These are phyloP conservation scores for Odobenus rosmarus DNA, from an alignment of 2,113 vertebrate species.

Conservation along the genomic window DNA sequence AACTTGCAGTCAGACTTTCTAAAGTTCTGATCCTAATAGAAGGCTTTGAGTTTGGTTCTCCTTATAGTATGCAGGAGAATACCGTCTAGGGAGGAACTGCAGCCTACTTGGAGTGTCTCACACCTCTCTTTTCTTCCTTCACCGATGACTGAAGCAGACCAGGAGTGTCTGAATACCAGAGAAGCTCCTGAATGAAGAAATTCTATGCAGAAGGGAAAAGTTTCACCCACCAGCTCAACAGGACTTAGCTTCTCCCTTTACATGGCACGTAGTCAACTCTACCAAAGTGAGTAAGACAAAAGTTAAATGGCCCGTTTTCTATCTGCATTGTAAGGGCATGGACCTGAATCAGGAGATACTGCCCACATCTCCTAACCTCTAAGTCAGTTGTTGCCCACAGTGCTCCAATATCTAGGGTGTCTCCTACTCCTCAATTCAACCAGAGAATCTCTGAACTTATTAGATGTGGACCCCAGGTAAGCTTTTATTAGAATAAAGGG, in stretches of 20 bases:
- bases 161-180: neutral
- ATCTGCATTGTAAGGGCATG: neutral
- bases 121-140: neutral
- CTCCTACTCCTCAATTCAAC: neutral
- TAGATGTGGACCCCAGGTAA: neutral
- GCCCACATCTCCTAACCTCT: neutral
- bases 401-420: neutral
- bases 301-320: neutral
- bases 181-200: neutral
- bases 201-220: neutral
- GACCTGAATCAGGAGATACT: neutral
- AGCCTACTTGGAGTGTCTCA: neutral
- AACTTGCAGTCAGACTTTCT: neutral
- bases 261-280: neutral
- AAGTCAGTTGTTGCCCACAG: neutral
- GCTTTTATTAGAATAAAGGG: neutral
- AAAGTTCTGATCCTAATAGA: conserved; percentile 17
- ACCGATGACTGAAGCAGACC: neutral
- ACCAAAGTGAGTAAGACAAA: neutral
- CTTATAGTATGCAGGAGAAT: neutral
- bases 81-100: neutral
- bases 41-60: neutral
- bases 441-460: neutral
- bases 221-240: neutral
- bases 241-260: neutral